Evolutionary conservation across 1,140 invertebrate genomes (phyloP), one percentile per base, ranked within the genome.

Genomic region (Drosophila orosa): DNA sequence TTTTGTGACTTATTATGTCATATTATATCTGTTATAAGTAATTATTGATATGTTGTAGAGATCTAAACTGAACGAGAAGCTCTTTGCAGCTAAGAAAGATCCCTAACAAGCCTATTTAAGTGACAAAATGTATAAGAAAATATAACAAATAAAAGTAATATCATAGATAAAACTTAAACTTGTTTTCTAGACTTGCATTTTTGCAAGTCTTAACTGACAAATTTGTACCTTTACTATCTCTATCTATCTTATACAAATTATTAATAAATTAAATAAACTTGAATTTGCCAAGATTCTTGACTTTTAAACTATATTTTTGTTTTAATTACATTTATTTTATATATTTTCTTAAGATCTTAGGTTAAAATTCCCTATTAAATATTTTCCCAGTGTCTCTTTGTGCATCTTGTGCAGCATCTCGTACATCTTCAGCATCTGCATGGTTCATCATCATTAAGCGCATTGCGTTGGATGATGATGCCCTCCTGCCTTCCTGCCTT

Each of bases 371-470:
- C 17, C 17, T 31, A 19, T 5, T 0, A 33, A 33, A 29, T 27
- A n/a, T 62, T 29, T 10, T 7, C 13, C 8, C 33, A 55, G 66
- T 54, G 62, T n/a, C 5, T 10, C 1, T 13, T 13, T 24, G 13
- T 31, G 39, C 54, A 56, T 56, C 17, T 48, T 42, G n/a, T 67
- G 61, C 42, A 45, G 42, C 63, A 55, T 68, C 66, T 56, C 44
- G n/a, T 27, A 37, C 72, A 67, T 56, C 59, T 66, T 27, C 25
- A 24, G 48, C 74, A 57, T 71, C 65, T 80, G 76, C 76, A 65
- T 73, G 81, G 77, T 69, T 80, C 83, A 86, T 86, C 83, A 86
- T 86, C 83, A 86, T 86, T 86, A 87, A 86, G 79, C 75, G 60
- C 55, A 78, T 85, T 80, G 79, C 73, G 60, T 83, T 69, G 74